Evolutionary conservation across 2,888 invertebrate genomes (phyloP).

Genomic region (Dichetophora obliterata): DNA sequence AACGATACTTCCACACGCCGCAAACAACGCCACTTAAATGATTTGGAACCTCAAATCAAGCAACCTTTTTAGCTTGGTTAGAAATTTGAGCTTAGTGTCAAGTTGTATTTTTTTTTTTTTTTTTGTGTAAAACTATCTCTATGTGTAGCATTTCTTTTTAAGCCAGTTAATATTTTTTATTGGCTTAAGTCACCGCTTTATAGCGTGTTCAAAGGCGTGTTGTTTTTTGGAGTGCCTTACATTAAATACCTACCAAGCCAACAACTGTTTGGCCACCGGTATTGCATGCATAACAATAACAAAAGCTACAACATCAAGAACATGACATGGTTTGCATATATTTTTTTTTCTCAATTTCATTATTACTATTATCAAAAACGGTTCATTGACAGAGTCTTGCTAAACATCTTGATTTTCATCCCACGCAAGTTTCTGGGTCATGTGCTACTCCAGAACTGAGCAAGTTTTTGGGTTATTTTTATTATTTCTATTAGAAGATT

Average conservation of each 20-base stretch:
- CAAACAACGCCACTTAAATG: conserved; percentile 11
- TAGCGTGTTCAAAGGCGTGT: background rate
- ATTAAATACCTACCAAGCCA: background rate
- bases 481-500: background rate
- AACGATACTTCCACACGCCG: background rate
- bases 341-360: conserved; percentile 10
- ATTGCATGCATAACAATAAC: background rate
- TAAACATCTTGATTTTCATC: conserved; percentile 1
- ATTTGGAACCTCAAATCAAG: conserved; percentile 12
- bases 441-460: background rate
- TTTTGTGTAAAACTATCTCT: background rate
- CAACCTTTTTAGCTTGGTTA: background rate
- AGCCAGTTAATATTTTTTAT: background rate
- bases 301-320: background rate
- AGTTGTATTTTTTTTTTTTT: background rate
- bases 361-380: background rate
- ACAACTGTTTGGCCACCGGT: background rate
- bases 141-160: conserved; percentile 12
- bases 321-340: background rate
- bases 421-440: conserved; percentile 12
- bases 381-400: no score
- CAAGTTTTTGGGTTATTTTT: background rate
- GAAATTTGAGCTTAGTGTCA: background rate
- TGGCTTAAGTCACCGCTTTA: conserved; percentile 13
- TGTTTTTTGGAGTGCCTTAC: background rate